Percentiles rank a stretch among this genome's conserved stretches.
These are phyloP conservation scores for Nesoenas mayeri DNA, from an alignment of 2,113 vertebrate species.

Conservation along the genomic window DNA sequence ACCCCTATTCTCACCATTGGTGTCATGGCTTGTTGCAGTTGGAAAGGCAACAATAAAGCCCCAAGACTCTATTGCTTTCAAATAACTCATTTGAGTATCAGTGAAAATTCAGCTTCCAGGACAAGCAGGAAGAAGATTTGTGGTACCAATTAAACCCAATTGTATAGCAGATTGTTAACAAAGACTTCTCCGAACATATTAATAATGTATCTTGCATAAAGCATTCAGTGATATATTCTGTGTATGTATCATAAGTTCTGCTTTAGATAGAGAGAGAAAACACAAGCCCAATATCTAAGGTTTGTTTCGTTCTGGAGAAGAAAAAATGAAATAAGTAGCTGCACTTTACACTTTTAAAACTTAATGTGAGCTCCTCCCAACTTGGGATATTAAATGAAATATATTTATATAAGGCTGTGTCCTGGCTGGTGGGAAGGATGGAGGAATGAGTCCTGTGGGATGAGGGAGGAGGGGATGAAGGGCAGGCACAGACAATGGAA, in stretches of 20 bases:
- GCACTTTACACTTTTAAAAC: background rate
- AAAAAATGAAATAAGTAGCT: background rate
- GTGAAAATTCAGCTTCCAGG: background rate
- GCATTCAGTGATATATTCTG: background rate
- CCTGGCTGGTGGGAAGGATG: background rate
- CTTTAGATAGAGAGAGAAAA: background rate
- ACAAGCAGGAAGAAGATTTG: background rate
- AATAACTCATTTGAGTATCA: too few relatives aligned
- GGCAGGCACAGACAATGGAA: background rate
- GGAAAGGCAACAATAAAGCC: background rate
- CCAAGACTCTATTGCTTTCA: background rate
- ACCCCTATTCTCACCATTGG: fast-evolving
- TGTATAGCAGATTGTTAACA: background rate
- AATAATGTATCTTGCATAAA: background rate
- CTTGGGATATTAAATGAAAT: too few relatives aligned
- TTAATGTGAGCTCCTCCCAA: background rate
- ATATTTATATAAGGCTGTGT: background rate
- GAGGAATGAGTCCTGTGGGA: background rate
- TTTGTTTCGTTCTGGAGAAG: background rate
- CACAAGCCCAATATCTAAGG: background rate
- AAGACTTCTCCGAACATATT: background rate
- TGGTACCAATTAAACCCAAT: background rate
- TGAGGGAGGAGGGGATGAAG: background rate
- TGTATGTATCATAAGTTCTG: background rate
- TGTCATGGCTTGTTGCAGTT: background rate